These are phyloP conservation scores for Lichenostomus cassidix DNA, from an alignment of 2,113 vertebrate species.

Conservation along the genomic window DNA sequence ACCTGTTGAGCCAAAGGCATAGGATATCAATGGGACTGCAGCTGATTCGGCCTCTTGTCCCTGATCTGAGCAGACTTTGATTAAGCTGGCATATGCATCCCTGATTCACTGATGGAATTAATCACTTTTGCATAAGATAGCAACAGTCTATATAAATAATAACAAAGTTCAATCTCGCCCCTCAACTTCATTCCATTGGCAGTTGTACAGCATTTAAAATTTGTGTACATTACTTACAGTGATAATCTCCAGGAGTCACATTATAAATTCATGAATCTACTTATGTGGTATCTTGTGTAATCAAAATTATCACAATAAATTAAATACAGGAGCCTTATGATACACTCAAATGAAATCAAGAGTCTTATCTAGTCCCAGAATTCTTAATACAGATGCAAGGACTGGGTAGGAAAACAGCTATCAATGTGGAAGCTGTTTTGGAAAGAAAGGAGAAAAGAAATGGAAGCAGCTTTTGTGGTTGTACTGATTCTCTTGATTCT, in stretches of 20 bases:
- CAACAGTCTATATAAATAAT: neutral
- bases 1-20: neutral
- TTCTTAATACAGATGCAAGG: neutral
- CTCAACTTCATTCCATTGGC: neutral
- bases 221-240: neutral
- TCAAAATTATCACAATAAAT: neutral
- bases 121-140: neutral
- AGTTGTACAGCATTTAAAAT: neutral
- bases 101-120: neutral
- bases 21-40: neutral
- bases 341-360: neutral
- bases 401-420: neutral
- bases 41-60: neutral
- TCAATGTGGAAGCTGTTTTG: neutral
- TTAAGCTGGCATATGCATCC: neutral
- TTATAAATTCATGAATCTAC: neutral
- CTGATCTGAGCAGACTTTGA: neutral
- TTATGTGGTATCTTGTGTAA: neutral
- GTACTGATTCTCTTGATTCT: neutral
- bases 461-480: neutral
- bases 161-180: neutral
- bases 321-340: neutral
- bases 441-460: conserved; percentile 14
- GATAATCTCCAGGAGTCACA: neutral
- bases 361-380: neutral